Evolutionary conservation across 2,113 vertebrate genomes (phyloP).

Genomic region (Pachyramphus minor): DNA sequence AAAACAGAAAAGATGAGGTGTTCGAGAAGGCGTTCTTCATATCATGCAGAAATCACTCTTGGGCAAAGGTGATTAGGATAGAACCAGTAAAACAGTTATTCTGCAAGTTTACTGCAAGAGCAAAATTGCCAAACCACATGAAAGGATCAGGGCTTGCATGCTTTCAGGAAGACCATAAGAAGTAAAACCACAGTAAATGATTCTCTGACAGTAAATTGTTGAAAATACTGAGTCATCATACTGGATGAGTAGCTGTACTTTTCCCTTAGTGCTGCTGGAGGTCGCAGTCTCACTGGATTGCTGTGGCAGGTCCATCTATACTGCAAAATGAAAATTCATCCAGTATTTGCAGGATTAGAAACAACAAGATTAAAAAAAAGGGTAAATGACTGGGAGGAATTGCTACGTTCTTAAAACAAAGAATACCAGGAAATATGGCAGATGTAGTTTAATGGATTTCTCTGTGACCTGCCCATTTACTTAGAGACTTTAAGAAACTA

Average conservation of each 20-base stretch:
- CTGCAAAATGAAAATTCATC: not conserved
- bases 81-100: not conserved
- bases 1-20: not conserved
- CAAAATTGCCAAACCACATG: not conserved
- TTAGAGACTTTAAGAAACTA: not conserved
- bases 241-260: not conserved
- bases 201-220: not conserved
- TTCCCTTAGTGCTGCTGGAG: not conserved
- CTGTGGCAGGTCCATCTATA: not conserved
- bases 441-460: not conserved
- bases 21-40: not conserved
- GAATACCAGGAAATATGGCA: not conserved
- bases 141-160: not conserved
- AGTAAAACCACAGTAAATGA: not conserved
- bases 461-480: not conserved
- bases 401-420: not conserved
- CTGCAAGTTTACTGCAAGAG: not conserved
- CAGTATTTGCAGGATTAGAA: not conserved
- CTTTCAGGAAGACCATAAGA: not conserved
- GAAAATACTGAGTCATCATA: not conserved
- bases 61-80: not conserved
- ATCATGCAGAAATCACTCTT: not conserved
- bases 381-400: not conserved
- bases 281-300: not conserved
- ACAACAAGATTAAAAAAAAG: not conserved